Percentiles rank a stretch among this genome's conserved stretches.
Evolutionary conservation across 2,797 vertebrate species (phyloP).

Genomic region (Aplochiton taeniatus): DNA sequence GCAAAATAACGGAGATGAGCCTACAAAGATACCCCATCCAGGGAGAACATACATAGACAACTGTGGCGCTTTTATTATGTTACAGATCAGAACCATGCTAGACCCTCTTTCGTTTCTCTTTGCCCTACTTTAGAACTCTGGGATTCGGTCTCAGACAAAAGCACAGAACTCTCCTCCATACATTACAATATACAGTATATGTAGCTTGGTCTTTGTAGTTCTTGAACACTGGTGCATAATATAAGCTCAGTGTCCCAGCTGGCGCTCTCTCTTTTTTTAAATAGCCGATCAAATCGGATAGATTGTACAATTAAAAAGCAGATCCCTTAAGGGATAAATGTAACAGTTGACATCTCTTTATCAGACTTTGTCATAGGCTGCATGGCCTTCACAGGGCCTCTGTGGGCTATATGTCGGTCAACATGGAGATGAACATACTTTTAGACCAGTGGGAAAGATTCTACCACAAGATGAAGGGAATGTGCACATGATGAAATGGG

Average conservation of each 20-base stretch:
- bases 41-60: slow-evolving; percentile 64
- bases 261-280: slow-evolving; percentile 29
- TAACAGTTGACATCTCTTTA: slow-evolving; percentile 64
- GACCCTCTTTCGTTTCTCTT: slow-evolving; percentile 26
- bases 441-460: slow-evolving; percentile 43
- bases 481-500: slow-evolving; percentile 46
- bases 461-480: slow-evolving; percentile 54
- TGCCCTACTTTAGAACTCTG: slow-evolving; percentile 22
- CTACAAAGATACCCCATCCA: slow-evolving; percentile 76
- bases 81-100: slow-evolving; percentile 42
- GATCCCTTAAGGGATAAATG: slow-evolving; percentile 44
- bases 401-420: slow-evolving; percentile 59
- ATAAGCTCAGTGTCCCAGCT: slow-evolving; percentile 42
- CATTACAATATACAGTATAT: slow-evolving; percentile 70
- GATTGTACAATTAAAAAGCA: slow-evolving; percentile 63
- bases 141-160: slow-evolving; percentile 35
- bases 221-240: slow-evolving; percentile 36
- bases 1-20: slow-evolving; percentile 84
- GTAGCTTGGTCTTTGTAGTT: slow-evolving; percentile 50
- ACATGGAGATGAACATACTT: slow-evolving; percentile 55
- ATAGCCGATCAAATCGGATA: slow-evolving; percentile 47
- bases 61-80: slow-evolving; percentile 66
- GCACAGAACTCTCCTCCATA: slow-evolving; percentile 35
- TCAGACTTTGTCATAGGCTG: slow-evolving; percentile 46
- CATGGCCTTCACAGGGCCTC: slow-evolving; percentile 63